A percentile compares a stretch with the other conserved stretches of the same genome.
Evolutionary conservation across 2,888 invertebrate species (phyloP).

Genomic region (Caenorhabditis doughertyi): DNA sequence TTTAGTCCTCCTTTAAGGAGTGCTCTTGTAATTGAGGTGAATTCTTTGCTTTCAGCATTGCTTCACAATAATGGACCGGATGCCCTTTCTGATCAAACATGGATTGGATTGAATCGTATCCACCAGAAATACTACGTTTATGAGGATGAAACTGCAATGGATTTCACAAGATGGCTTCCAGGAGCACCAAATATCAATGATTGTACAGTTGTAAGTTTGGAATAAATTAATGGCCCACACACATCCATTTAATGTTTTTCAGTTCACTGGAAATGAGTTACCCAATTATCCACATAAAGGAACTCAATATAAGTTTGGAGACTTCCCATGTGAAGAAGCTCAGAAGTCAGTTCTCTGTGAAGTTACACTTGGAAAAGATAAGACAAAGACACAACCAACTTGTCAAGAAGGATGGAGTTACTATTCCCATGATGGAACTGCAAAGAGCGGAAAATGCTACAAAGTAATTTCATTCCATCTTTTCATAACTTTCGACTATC

Average conservation of each 20-base stretch:
- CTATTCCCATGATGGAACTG: constrained; percentile 42
- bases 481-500: background rate
- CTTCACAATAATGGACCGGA: constrained; percentile 56
- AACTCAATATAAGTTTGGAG: constrained; percentile 60
- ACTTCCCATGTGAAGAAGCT: constrained; percentile 47
- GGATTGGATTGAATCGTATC: constrained; percentile 62
- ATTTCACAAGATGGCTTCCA: constrained; percentile 60
- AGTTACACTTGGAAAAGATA: constrained; percentile 50
- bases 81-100: constrained; percentile 45
- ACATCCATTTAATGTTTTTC: background rate
- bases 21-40: background rate
- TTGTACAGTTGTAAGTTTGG: constrained; percentile 50
- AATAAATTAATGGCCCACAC: background rate
- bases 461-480: constrained; percentile 1
- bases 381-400: constrained; percentile 16
- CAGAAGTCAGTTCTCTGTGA: constrained; percentile 56
- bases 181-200: constrained; percentile 63
- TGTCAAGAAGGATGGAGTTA: constrained; percentile 58
- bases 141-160: constrained; percentile 57
- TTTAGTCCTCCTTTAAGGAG: too few relatives aligned
- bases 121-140: constrained; percentile 62
- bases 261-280: constrained; percentile 62
- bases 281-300: constrained; percentile 59
- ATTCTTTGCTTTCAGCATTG: constrained; percentile 22
- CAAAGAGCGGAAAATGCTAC: constrained; percentile 45